Evolutionary conservation across 2,797 vertebrate species (phyloP).

Genomic region (Tauraco hartlaubi): DNA sequence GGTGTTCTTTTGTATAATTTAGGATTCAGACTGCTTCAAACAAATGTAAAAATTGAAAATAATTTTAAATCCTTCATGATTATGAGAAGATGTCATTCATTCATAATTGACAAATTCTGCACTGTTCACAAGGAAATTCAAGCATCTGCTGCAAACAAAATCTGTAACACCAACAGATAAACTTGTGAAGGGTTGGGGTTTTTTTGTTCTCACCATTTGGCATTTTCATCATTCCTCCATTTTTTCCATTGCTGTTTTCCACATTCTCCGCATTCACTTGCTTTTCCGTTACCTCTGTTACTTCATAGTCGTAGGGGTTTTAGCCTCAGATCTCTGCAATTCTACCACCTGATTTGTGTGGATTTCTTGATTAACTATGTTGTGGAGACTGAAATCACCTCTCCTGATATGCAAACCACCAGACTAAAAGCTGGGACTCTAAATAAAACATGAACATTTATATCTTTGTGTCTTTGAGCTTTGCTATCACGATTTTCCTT

Average conservation of each 20-base stretch:
- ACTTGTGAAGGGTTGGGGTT: neutral
- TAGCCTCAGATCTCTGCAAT: neutral
- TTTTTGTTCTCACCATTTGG: neutral
- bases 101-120: neutral
- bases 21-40: neutral
- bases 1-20: neutral
- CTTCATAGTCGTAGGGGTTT: neutral
- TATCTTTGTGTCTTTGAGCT: conserved; percentile 19
- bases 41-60: conserved; percentile 7
- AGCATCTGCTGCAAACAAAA: neutral
- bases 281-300: neutral
- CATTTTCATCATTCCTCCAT: neutral
- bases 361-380: conserved; percentile 1
- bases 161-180: neutral
- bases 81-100: neutral
- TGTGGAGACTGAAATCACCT: neutral
- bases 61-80: neutral
- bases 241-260: neutral
- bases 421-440: neutral
- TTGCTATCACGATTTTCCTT: neutral
- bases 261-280: neutral
- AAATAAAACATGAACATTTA: conserved; percentile 57
- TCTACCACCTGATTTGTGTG: neutral
- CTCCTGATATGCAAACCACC: neutral
- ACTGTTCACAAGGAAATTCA: neutral